These are phyloP conservation scores for Lampropteryx suffumata DNA, from an alignment of 2,888 invertebrate genomes.

Conservation along the genomic window DNA sequence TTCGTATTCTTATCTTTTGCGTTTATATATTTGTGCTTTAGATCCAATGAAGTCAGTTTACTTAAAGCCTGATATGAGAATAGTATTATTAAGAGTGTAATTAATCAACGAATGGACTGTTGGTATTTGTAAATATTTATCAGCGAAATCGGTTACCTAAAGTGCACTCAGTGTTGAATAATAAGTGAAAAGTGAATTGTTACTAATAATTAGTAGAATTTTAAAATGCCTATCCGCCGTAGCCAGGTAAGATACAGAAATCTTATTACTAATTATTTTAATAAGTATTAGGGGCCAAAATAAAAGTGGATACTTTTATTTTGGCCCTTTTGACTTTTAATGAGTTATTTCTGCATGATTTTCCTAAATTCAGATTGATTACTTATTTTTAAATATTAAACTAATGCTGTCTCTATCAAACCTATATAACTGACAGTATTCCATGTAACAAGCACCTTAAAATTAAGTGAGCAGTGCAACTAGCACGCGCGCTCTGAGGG, in stretches of 20 bases:
- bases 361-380: no score
- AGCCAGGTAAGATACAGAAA: conserved; percentile 62
- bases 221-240: conserved; percentile 74
- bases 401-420: no score
- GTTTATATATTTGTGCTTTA: conserved; percentile 79
- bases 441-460: no score
- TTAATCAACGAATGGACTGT: conserved; percentile 15
- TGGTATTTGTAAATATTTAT: conserved; percentile 8
- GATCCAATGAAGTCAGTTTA: conserved; percentile 75
- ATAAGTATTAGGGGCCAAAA: no score
- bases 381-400: no score
- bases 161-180: conserved; percentile 34
- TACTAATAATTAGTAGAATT: conserved; percentile 36
- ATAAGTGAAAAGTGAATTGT: conserved; percentile 37
- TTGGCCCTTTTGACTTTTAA: no score
- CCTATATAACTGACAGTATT: no score
- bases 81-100: conserved; percentile 50
- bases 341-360: no score
- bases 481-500: no score
- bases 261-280: no score
- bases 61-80: conserved; percentile 62
- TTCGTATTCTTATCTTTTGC: conserved; percentile 67
- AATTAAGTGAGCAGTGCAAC: no score
- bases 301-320: no score
- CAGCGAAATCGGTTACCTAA: conserved; percentile 29